A percentile compares a stretch with the other conserved stretches of the same genome.
These are phyloP conservation scores for Erynnis tages DNA, from an alignment of 2,888 invertebrate genomes.

Conservation along the genomic window DNA sequence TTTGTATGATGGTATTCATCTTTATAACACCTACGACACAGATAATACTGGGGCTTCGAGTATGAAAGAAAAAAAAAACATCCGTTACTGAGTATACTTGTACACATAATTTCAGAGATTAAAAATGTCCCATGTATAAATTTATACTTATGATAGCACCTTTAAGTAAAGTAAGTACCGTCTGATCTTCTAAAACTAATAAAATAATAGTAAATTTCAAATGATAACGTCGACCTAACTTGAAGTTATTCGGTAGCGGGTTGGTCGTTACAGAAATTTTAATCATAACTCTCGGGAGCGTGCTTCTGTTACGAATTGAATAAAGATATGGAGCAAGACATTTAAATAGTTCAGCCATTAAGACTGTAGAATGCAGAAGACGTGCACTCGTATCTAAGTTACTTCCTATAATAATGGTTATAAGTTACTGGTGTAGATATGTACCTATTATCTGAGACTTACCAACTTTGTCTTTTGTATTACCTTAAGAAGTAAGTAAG, in stretches of 20 bases:
- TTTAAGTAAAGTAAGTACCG: no score
- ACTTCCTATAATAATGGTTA: conserved; percentile 39
- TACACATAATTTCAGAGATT: no score
- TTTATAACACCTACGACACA: no score
- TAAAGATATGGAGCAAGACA: conserved; percentile 58
- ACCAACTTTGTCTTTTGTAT: conserved; percentile 16
- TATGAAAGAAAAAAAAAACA: no score
- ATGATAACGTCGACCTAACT: conserved; percentile 7
- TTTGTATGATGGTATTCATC: no score
- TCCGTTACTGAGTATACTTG: no score
- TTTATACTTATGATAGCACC: no score
- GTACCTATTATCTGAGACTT: conserved; percentile 40
- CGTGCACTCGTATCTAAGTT: conserved; percentile 46
- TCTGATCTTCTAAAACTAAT: no score
- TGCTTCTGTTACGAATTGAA: conserved; percentile 52
- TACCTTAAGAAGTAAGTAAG: no score
- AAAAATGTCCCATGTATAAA: no score
- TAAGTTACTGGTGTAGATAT: conserved; percentile 52
- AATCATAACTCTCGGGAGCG: conserved; percentile 46
- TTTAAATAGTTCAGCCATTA: conserved; percentile 70
- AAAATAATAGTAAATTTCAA: background rate
- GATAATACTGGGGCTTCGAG: no score
- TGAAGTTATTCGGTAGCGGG: conserved; percentile 1
- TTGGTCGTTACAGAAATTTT: conserved; percentile 38
- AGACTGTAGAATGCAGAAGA: conserved; percentile 42